Evolutionary conservation across 1,140 invertebrate genomes (phyloP).

Genomic region (Phymastichus coffea): DNA sequence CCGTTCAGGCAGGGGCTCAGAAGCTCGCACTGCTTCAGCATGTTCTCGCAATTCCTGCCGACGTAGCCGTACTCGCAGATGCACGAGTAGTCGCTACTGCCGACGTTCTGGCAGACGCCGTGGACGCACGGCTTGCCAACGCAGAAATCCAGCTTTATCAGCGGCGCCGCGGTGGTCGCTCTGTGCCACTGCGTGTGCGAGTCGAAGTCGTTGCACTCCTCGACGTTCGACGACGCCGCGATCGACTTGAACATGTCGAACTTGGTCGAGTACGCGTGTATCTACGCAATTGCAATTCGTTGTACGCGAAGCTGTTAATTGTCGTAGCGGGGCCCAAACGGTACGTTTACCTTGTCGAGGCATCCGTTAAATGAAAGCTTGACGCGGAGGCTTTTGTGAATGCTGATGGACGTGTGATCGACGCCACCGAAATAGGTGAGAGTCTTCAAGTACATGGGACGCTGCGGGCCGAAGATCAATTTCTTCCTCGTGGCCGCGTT

Average conservation of each 20-base stretch:
- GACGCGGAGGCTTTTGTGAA: conserved; percentile 73
- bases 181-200: no score
- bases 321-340: no score
- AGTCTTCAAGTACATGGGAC: conserved; percentile 72
- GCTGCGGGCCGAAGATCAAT: conserved; percentile 55
- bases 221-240: conserved; percentile 71
- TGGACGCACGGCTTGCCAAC: conserved; percentile 44
- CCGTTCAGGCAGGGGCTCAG: conserved; percentile 76
- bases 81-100: conserved; percentile 50
- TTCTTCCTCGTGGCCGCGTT: conserved; percentile 63
- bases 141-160: conserved; percentile 40
- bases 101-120: conserved; percentile 53
- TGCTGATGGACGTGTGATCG: conserved; percentile 67
- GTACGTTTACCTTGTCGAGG: conserved; percentile 72
- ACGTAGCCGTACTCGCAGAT: conserved; percentile 58
- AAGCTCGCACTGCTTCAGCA: conserved; percentile 62
- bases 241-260: conserved; percentile 68
- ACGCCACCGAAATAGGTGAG: conserved; percentile 85
- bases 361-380: conserved; percentile 80
- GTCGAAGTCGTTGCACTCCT: conserved; percentile 69
- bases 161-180: conserved; percentile 31
- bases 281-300: no score
- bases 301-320: no score
- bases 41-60: conserved; percentile 71
- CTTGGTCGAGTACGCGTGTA: conserved; percentile 64